Base-by-base conservation (phyloP, 92 coral and sea anemone species). In the Epizoanthus fatuus region DNA sequence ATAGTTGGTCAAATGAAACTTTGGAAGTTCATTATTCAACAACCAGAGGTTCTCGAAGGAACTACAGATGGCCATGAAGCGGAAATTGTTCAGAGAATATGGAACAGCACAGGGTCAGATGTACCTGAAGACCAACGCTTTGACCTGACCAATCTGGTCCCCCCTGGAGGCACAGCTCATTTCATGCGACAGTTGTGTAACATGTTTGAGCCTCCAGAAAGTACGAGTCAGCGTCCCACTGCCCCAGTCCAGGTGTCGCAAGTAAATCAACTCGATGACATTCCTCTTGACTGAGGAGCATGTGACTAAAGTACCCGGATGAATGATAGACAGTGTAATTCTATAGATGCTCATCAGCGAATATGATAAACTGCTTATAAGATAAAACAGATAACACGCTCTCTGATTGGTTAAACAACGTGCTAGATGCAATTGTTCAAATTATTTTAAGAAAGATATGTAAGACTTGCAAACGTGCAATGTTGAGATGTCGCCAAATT, bases 51-150 rank as follows among this genome's bases (percentile, higher is more conserved):
- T 3, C 69, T n/a, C 3, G 44, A 66, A 15, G 81, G 81, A 19
- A 54, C 59, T 40, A 14, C 15, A 9, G 81, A 76, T 17, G 55
- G 14, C 9, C 53, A 49, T 49, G 53, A 49, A 49, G 2, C 5
- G 13, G 53, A 47, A 8, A 76, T 76, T 76, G 4, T 54, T 39
- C 81, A 45, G 32, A 58, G 81, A 59, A 5, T 57, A 0, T 76
- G 68, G 81, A 38, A 54, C 47, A 56, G 72, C 42, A 14, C 10
- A 8, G 49, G 72, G 5, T 3, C 68, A 3, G 69, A 58, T 42
- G 69, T 59, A 11, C 35, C 81, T n/a, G 69, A 58, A 57, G 69
- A 76, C 37, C 68, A 76, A 13, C 55, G 69, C 66, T 76, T 76
- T 58, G 69, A 76, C 12, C 40, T 76, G n/a, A 58, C 49, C 39